Evolutionary conservation across 2,797 vertebrate genomes (phyloP), one percentile per base, ranked within the genome.

Genomic region (Melanotaenia nigrans): DNA sequence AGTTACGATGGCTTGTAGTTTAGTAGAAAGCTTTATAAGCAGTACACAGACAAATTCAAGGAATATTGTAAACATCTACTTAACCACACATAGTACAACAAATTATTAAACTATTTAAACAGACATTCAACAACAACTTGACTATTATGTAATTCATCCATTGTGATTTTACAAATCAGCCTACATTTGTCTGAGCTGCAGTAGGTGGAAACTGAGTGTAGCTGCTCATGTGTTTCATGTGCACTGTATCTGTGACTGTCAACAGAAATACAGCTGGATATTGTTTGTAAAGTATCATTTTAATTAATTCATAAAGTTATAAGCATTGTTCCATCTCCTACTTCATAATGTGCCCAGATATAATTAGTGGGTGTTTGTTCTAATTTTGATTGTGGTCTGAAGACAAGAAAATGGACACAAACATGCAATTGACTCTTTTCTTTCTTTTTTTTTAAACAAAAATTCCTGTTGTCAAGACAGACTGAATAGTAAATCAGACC

Each of bases 1-100:
- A 45, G 6, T 59, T 74, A 42, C 13, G 0, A 22, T 14, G 10
- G 24, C 30, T 59, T 38, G 69, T 14, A 72, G 13, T 67, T 54
- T 5, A 18, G 25, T 9, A 25, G 18, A 71, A 40, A 22, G 9
- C 10, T 25, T 36, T 45, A n/a, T 53, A 13, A 10, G 20, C 35
- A 24, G 14, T 16, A 18, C 18, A 25, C 32, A 14, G 2, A 2
- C 53, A 56, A 40, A 54, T 40, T 18, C 35, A 65, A 18, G 20
- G 5, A 56, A 13, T 25, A 42, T 4, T 30, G 25, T 30, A 16
- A 13, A 14, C 14, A 9, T 56, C 57, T 49, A 2, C 42, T 45
- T 42, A 14, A 5, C 22, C 5, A 20, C 25, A 25, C 5, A 28
- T 1, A 36, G 36, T 24, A 25, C 2, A 42, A 35, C 1, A 1